phyloP scores from a whole-genome alignment of 1,140 invertebrate species.

The Drosophila obscura region DNA sequence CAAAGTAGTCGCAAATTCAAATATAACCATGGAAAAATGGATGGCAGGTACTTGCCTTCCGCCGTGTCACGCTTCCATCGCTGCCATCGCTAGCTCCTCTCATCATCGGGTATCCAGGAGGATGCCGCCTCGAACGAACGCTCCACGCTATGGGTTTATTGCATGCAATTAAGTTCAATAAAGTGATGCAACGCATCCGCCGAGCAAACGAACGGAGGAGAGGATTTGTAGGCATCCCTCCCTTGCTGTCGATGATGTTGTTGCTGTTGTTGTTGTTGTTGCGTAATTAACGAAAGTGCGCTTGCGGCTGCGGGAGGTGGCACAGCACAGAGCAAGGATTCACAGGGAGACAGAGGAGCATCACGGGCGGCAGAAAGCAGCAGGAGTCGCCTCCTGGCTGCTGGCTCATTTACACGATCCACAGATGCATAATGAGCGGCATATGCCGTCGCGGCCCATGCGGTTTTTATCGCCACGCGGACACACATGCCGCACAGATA shows the following conservation, averaged over 20 bases:
- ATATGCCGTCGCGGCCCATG: slow-evolving; percentile 50
- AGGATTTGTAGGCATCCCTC: slow-evolving; percentile 34
- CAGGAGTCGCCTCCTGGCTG: slow-evolving; percentile 6
- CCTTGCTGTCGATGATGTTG: slow-evolving; percentile 11
- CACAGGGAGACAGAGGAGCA: neutral
- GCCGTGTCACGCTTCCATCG: neutral
- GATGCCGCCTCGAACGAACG: slow-evolving; percentile 3
- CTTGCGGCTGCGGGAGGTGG: slow-evolving; percentile 37
- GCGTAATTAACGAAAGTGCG: slow-evolving; percentile 77
- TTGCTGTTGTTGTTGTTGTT: slow-evolving; percentile 50
- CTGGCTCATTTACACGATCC: slow-evolving; percentile 38
- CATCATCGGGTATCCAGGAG: too few species aligned
- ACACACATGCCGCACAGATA: slow-evolving; percentile 10
- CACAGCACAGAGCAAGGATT: neutral
- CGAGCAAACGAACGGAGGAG: slow-evolving; percentile 16
- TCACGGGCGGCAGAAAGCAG: neutral
- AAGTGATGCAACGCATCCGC: slow-evolving; percentile 51
- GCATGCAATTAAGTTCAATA: slow-evolving; percentile 80
- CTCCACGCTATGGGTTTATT: slow-evolving; percentile 62
- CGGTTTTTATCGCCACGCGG: slow-evolving; percentile 39
- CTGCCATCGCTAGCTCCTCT: slow-evolving; percentile 9
- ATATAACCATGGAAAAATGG: too few species aligned
- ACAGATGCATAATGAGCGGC: slow-evolving; percentile 58
- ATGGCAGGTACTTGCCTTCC: too few species aligned
- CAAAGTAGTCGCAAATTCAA: too few species aligned